Evolutionary conservation across 2,888 invertebrate genomes (phyloP), one percentile per base, ranked within the genome.

Genomic region (Xestia xanthographa): DNA sequence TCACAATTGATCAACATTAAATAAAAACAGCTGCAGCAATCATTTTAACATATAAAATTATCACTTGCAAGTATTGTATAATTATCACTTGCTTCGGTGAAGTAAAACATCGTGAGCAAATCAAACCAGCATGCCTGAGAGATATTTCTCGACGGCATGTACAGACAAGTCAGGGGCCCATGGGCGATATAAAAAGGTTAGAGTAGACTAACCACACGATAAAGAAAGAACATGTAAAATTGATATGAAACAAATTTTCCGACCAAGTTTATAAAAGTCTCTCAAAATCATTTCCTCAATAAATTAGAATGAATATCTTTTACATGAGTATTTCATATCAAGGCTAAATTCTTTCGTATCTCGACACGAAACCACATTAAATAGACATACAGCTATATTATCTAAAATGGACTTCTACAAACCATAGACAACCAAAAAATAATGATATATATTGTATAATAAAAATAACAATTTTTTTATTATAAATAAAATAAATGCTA

Each of bases 401-500:
- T 9, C 41, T 68, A 45, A 58, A 29, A 60, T 41, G 1, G 3
- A 5, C 8, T 22, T 63, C 17, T 17, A 53, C 9, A 63, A 20
- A 70, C 26, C n/a, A 67, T 60, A 45, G 12, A 12, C 29, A 60
- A 48, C 8, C 29, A 48, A 6, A 41, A 29, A 58, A 66, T 41
- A 38, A 66, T 66, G 2, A 56, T 22, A 74, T n/a, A 6, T n/a
- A n/a, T n/a, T n/a, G 17, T 60, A 69, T 53, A 45, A 77, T 69
- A 29, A 26, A 68, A 68, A 78, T 69, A 60, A 53, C 76, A 78
- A 38, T 56, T 22, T 71, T 4, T 38, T 76, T 4, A 50, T 34
- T 34, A n/a, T n/a, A n/a, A n/a, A n/a, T n/a, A n/a, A n/a, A n/a
- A n/a, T 34, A 67, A 58, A 76, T 76, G 41, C 45, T 43, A 45